Evolutionary conservation across 2,113 vertebrate species (phyloP), one percentile per base, ranked within the genome.

Genomic region (Chamaetylas fuelleborni): DNA sequence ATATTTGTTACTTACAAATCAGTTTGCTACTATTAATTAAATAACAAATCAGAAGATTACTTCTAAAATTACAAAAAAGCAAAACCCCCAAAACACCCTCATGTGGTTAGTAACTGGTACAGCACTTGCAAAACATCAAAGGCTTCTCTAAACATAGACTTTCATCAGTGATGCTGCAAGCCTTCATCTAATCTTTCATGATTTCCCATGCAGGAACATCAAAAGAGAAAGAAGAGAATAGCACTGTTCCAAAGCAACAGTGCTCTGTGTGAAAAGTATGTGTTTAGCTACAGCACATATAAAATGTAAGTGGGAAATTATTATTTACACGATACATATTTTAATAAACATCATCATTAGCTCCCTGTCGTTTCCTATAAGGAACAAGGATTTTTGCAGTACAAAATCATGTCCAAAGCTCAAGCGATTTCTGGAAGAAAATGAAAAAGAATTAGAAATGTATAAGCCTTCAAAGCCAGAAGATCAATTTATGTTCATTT

Each of bases 361-460:
- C 60, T 82, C 92, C 82, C 92, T 73, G 77, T 96, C 71, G 96
- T 81, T 94, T 93, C 90, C 78, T 92, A 23, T 76, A 92, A 90
- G 92, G 95, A 96, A 58, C 58, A 93, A 81, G 90, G 84, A 90
- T 61, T 92, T 91, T 82, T 72, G 60, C 70, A 86, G 95, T 88
- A 97, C 93, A 96, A 98, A 97, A 96, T 95, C 77, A 95, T 93
- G 93, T 97, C 94, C 90, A 94, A 92, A 94, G 93, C 96, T 97
- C 97, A 95, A 90, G 90, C 54, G 92, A 97, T 95, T 94, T 97
- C 98, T 98, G 97, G 73, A 97, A 97, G 87, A 98, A 98, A 98
- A 98, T 97, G 96, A 98, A 97, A 98, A 98, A 96, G 96, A 98
- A 97, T 98, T 98, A 98, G 96, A 90, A 96, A 96, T 62, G 14